Evolutionary conservation across 2,113 vertebrate species (phyloP).

Genomic region (Notothenia coriiceps): DNA sequence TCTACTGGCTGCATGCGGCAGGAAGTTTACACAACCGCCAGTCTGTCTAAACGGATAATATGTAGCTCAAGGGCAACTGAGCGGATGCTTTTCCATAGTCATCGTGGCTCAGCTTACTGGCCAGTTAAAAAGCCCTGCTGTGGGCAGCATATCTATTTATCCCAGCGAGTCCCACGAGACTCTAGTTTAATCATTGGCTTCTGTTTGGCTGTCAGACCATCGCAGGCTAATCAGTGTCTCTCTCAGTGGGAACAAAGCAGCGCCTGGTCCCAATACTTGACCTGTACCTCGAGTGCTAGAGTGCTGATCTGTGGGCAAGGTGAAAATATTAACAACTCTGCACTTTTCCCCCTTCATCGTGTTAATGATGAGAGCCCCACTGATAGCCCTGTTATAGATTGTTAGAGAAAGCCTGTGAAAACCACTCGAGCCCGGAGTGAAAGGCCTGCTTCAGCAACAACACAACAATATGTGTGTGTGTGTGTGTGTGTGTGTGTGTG

Average conservation of each 20-base stretch:
- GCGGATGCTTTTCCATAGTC: constrained; percentile 67
- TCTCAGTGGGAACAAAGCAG: constrained; percentile 37
- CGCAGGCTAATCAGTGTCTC: constrained; percentile 58
- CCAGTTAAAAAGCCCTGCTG: constrained; percentile 41
- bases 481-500: constrained; percentile 1
- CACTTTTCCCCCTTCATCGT: neutral
- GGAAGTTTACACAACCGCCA: constrained; percentile 48
- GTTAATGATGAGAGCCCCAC: constrained; percentile 40
- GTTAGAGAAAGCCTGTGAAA: constrained; percentile 53
- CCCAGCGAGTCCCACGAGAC: constrained; percentile 26
- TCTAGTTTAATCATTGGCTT: constrained; percentile 67
- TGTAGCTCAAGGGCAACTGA: constrained; percentile 70
- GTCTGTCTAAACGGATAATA: constrained; percentile 57
- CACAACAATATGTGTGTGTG: constrained; percentile 36
- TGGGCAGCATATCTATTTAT: constrained; percentile 46
- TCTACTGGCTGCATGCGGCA: constrained; percentile 71
- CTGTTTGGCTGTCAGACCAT: constrained; percentile 44
- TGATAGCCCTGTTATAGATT: constrained; percentile 61
- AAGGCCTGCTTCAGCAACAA: constrained; percentile 59
- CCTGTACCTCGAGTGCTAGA: constrained; percentile 8
- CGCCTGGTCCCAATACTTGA: constrained; percentile 23
- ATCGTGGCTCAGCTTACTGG: constrained; percentile 68
- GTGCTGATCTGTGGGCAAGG: constrained; percentile 35
- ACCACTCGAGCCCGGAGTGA: constrained; percentile 50
- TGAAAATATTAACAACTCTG: constrained; percentile 55